Evolutionary conservation across 1,140 invertebrate species (phyloP), one percentile per base, ranked within the genome.

Genomic region (Caenorhabditis briggsae): DNA sequence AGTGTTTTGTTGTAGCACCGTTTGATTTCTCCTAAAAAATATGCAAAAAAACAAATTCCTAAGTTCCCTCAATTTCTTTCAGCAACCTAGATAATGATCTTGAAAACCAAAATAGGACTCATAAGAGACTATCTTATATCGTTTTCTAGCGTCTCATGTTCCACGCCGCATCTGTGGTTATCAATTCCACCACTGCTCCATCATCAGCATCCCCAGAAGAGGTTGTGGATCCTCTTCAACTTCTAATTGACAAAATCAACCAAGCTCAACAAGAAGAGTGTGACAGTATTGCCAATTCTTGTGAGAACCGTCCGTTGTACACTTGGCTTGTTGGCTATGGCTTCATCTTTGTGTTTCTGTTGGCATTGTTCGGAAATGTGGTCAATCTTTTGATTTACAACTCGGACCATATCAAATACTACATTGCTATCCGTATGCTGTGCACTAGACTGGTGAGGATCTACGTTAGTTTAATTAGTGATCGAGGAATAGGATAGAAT

Each of bases 321-420:
- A 48, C 58, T 8, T 70, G 23, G 50, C 86, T 87, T 16, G 85
- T 87, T 41, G 86, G 86, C 2, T 78, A 87, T n/a, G 86, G 86
- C 6, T 87, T 87, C 82, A 61, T 87, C 16, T 59, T 84, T 18
- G 83, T 87, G 41, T 84, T 87, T 20, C n/a, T 84, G 20, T 25
- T 87, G 61, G 86, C 86, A 3, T 20, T 84, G 53, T 83, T 91
- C 43, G 90, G 90, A 50, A 91, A 91, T 64, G 87, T 86, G 25
- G 56, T 92, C 18, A 91, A 91, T 55, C 61, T 91, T 20, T 82
- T 91, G 23, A 88, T 91, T 46, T 91, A 91, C 83, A 90, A 88
- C 65, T 89, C 89, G 18, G 91, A 91, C 61, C 89, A 91, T 59
- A 91, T 90, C 25, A 87, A 90, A 2, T 92, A 90, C 70, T 91